Evolutionary conservation across 2,113 vertebrate species (phyloP), one percentile per base, ranked within the genome.

Genomic region (Brevimyrus niger): DNA sequence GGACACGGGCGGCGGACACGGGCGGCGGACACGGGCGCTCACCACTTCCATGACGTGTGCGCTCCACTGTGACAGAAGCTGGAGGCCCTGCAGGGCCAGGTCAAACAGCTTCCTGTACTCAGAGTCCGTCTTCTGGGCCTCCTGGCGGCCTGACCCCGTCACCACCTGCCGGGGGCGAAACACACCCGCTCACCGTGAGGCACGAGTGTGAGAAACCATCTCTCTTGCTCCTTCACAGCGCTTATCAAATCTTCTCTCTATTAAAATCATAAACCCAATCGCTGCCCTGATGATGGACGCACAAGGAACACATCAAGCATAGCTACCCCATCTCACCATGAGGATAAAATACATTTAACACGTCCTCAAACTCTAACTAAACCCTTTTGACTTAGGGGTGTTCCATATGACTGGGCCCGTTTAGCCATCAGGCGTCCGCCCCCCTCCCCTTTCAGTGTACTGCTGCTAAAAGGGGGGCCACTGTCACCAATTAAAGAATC

Each of bases 21-120:
- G 2, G 50, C 90, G 89, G 95, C 5, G 48, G 88, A 48, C 82
- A n/a, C 2, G 51, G 1, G 51, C 90, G 89, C 96, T 95, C 88
- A 99, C 98, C 98, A 99, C 98, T 97, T 99, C 98, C 98, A 99
- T 99, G 91, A 99, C 97, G 0, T 99, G 98, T 0, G 98, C 98
- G 1, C 98, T 99, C 98, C 98, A 99, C 94, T 99, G 98, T 0
- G 98, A 99, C 76, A 99, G 96, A 91, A 99, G 97, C 95, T 99
- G 98, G 90, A 99, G 95, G 88, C 98, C 98, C 94, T 99, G 98
- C 89, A 99, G 95, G 19, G 98, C 96, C 92, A 99, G 94, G 93
- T 99, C 98, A 80, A 99, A 99, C 90, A 99, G 96, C 92, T 99
- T 99, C 91, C 98, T 96, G 94, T 99, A 99, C 90, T 99, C 98